Percentiles rank a stretch among this genome's conserved stretches.
Evolutionary conservation across 2,113 vertebrate species (phyloP).

Genomic region (Dinomys branickii): DNA sequence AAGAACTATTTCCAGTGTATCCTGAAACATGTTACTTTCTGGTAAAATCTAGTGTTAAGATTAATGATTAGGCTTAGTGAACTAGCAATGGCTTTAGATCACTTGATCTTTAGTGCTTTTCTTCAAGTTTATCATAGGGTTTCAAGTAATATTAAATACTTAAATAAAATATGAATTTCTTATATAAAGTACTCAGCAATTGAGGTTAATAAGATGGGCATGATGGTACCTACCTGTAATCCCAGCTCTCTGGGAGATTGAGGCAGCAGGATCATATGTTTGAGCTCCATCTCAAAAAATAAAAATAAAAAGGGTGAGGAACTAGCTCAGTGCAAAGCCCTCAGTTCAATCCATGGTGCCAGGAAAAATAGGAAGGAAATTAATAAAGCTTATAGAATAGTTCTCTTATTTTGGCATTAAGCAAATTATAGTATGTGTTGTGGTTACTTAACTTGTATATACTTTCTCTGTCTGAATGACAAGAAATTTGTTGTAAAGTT

Average conservation of each 20-base stretch:
- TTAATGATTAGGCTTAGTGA: neutral
- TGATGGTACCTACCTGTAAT: neutral
- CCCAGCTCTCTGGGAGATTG: neutral
- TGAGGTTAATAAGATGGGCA: neutral
- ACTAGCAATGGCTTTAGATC: neutral
- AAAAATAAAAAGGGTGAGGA: neutral
- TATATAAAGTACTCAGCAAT: neutral
- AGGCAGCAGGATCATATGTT: neutral
- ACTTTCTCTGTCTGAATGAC: neutral
- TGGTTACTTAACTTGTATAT: neutral
- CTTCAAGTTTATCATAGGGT: neutral
- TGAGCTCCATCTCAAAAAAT: neutral
- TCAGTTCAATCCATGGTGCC: neutral
- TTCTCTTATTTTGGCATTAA: neutral
- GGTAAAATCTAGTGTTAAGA: neutral
- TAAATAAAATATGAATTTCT: constrained; percentile 33
- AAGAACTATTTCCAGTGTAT: neutral
- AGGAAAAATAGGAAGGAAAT: neutral
- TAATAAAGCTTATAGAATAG: neutral
- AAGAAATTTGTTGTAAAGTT: neutral
- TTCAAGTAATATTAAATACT: neutral
- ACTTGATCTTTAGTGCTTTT: neutral
- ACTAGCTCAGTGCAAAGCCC: neutral
- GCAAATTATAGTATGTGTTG: neutral
- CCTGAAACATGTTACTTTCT: constrained; percentile 6